Evolutionary conservation across 2,797 vertebrate species (phyloP), one percentile per base, ranked within the genome.

Genomic region (Rhinella marina): DNA sequence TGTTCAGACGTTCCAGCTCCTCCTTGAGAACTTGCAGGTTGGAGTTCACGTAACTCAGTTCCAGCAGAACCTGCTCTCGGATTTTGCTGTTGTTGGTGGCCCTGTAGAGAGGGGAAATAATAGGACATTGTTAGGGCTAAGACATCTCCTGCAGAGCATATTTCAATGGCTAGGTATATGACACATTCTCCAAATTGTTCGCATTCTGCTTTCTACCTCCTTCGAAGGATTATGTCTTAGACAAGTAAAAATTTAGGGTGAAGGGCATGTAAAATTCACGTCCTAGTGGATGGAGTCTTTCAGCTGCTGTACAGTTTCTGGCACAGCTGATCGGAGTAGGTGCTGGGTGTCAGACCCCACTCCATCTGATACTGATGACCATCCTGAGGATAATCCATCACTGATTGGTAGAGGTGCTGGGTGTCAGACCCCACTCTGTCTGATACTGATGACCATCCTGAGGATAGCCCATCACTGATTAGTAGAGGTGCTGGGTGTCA

Each of bases 11-110:
- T 93, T 99, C 97, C 87, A 99, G 93, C 88, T 99, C 93, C 62
- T 98, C 97, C 95, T 97, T 98, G 87, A 99, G 95, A 61, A 97
- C 96, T 94, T 99, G 98, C 90, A 99, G 95, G 93, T 99, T 96
- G 5, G 98, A 95, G 91, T 99, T 99, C 4, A 98, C 96, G 0
- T 97, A 99, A 91, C 97, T 98, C 88, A 99, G 90, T 92, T 99
- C 98, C 92, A 99, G 90, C 13, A 96, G 88, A 19, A 98, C 98
- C 94, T 98, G 97, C 25, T 99, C 97, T 73, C 96, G 95, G 11
- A 99, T 96, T 92, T 98, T 99, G 91, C 95, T 97, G 93, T 98
- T 99, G 10, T 94, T 97, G 56, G 97, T 96, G 21, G 95, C 98
- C 93, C 98, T 99, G 95, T 91, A 92, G 82, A 93, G 77, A 92